phyloP scores from a whole-genome alignment of 2,113 vertebrate species.

The Nicator chloris region DNA sequence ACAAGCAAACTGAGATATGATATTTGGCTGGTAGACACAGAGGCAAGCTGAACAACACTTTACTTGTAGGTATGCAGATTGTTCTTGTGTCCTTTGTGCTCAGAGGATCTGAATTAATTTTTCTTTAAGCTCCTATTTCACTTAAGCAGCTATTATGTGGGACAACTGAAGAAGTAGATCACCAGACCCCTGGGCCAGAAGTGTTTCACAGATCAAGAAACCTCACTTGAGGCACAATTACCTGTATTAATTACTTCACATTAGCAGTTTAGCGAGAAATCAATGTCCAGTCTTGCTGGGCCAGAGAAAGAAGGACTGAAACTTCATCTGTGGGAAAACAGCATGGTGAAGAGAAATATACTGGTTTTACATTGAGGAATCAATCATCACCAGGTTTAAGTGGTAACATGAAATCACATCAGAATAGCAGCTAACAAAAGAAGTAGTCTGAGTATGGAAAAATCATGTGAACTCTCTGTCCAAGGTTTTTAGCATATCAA shows the following conservation, averaged over 20 bases:
- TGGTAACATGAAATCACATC: not conserved
- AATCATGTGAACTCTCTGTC: not conserved
- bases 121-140: not conserved
- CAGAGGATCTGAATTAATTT: not conserved
- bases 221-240: not conserved
- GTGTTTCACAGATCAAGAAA: not conserved
- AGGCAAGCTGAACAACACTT: not conserved
- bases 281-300: not conserved
- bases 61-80: not conserved
- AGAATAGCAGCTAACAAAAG: constrained; percentile 22
- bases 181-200: not conserved
- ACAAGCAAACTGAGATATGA: not conserved
- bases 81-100: not conserved
- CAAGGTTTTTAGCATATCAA: not conserved
- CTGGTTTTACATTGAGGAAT: not conserved
- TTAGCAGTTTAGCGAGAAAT: not conserved
- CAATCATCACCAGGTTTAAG: not conserved
- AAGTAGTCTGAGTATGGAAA: not conserved
- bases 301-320: not conserved
- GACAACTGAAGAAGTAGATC: not conserved
- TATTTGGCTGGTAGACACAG: not conserved
- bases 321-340: not conserved
- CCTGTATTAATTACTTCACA: not conserved
- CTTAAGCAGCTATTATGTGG: not conserved
- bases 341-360: not conserved